These are phyloP conservation scores for Hedychridium roseum DNA, from an alignment of 2,888 invertebrate species.

Conservation along the genomic window DNA sequence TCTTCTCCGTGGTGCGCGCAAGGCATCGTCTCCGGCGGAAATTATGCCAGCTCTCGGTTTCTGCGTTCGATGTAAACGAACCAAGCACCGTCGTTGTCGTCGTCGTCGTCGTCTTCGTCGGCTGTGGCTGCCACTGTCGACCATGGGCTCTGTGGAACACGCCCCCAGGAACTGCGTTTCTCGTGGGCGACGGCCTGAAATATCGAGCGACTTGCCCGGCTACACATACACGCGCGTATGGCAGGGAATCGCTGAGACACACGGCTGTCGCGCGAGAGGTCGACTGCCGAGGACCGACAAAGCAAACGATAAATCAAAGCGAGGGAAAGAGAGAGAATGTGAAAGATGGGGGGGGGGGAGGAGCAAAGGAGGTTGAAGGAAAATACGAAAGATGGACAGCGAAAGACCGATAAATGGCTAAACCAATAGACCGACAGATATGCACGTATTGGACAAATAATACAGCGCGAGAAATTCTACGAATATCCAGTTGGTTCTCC, in stretches of 20 bases:
- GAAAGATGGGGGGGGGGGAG: conserved; percentile 3
- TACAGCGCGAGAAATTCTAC: too few species aligned
- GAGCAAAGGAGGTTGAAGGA: conserved; percentile 1
- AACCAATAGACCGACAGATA: too few species aligned
- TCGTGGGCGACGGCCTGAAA: conserved; percentile 50
- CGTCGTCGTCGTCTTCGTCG: conserved; percentile 8
- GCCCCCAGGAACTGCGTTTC: conserved; percentile 44
- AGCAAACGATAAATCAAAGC: too few species aligned
- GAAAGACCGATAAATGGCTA: too few species aligned
- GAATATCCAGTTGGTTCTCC: too few species aligned
- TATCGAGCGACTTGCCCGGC: conserved; percentile 51
- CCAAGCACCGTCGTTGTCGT: conserved; percentile 32
- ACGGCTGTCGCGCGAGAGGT: conserved; percentile 31
- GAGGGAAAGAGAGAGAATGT: conserved; percentile 5
- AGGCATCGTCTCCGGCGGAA: conserved; percentile 43
- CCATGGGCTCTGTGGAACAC: conserved; percentile 39
- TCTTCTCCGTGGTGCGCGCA: too few species aligned
- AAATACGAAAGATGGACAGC: background rate
- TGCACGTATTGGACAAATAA: too few species aligned
- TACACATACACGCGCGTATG: conserved; percentile 39
- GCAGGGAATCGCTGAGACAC: conserved; percentile 42
- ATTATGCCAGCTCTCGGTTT: conserved; percentile 45
- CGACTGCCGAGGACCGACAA: too few species aligned
- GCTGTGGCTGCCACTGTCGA: conserved; percentile 20
- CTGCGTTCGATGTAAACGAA: conserved; percentile 45